These are phyloP conservation scores for Ctenochaetus hawaiiensis DNA, from an alignment of 2,797 vertebrate species.

Conservation along the genomic window DNA sequence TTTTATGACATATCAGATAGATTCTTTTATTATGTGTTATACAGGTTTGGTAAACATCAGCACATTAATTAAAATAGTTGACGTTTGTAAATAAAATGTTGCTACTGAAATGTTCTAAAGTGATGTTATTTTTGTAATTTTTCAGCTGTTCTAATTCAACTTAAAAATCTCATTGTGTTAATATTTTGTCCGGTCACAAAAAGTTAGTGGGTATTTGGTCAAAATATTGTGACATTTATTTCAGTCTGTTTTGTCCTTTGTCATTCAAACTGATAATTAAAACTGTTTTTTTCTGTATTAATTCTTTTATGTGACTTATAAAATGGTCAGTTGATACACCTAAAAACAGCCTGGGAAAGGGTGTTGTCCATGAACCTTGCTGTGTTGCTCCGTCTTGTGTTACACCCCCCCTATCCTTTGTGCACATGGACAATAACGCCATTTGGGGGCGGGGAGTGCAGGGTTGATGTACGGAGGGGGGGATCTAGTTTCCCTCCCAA, in stretches of 20 bases:
- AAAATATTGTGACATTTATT: too few relatives aligned
- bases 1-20: neutral
- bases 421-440: conserved; percentile 80
- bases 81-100: neutral
- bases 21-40: neutral
- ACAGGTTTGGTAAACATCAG: neutral
- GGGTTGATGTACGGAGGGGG: conserved; percentile 28
- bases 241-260: neutral
- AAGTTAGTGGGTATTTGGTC: too few relatives aligned
- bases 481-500: conserved; percentile 75
- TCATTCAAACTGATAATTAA: neutral
- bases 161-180: too few relatives aligned
- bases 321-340: conserved; percentile 61
- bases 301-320: conserved; percentile 25
- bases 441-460: conserved; percentile 39
- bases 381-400: conserved; percentile 68
- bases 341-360: conserved; percentile 76
- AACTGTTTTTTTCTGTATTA: neutral
- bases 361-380: conserved; percentile 80
- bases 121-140: too few relatives aligned
- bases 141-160: too few relatives aligned
- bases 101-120: too few relatives aligned
- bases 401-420: conserved; percentile 72
- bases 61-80: neutral
- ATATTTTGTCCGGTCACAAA: too few relatives aligned